Percentiles rank a stretch among this genome's conserved stretches.
Evolutionary conservation across 1,140 invertebrate genomes (phyloP).

Genomic region (Laupala kohalensis): DNA sequence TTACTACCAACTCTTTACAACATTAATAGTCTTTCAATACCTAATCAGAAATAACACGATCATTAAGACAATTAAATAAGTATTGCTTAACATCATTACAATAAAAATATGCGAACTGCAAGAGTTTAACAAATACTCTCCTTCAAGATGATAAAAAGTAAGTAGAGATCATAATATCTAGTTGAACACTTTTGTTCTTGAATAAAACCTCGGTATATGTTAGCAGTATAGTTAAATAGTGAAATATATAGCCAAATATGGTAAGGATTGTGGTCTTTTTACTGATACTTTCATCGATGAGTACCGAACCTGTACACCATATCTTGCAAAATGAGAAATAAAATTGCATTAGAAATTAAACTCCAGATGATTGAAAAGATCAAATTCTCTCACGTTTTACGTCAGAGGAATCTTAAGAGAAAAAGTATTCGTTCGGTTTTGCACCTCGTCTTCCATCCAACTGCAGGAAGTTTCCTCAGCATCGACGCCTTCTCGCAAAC

Average conservation of each 20-base stretch:
- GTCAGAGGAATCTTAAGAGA: conserved; percentile 31
- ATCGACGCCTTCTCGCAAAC: not conserved
- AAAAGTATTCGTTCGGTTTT: no score
- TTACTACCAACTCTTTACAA: not conserved
- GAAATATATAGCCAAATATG: no score
- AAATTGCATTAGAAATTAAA: not conserved
- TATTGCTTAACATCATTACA: not conserved
- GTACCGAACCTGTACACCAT: no score
- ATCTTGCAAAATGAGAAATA: no score
- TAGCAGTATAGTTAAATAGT: no score
- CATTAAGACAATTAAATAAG: not conserved
- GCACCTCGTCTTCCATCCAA: no score
- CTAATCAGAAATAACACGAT: not conserved
- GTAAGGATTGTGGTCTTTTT: no score
- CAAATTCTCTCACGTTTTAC: not conserved
- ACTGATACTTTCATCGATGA: no score
- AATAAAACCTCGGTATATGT: not conserved
- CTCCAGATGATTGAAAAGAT: not conserved
- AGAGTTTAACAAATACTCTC: not conserved
- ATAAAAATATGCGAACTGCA: not conserved
- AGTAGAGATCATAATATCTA: not conserved
- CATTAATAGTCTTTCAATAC: not conserved
- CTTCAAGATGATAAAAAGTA: not conserved
- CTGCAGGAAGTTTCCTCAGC: conserved; percentile 46
- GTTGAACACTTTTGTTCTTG: no score